Base-by-base conservation (phyloP, 37 sponge, comb jelly and placozoan species). In the Lycopodina hypogea region DNA sequence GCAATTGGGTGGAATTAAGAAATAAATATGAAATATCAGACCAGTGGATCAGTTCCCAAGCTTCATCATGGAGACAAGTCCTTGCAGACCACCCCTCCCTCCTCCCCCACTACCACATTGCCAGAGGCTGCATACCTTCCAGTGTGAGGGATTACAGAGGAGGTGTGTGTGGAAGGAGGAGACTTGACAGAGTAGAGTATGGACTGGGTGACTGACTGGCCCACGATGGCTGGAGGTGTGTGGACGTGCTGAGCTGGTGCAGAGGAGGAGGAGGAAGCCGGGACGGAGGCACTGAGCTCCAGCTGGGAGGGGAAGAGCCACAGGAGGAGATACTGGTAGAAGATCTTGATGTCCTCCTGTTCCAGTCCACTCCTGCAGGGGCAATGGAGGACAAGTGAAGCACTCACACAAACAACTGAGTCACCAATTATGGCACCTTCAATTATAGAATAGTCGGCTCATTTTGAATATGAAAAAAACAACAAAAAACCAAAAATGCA, bases 351-450 rank as follows among this genome's bases (percentile, higher is more conserved):
- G 63, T 96, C 91, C 7, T 90, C 94, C 55, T 87, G 94, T 71
- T 93, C 97, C 37, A 96, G 78, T 66, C 97, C 91, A 90, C 97
- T 94, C 94, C 94, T 94, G 38, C 38, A 45, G 48, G 48, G 48
- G 9, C 9, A 9, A 9, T 45, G 9, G 9, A 45, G 48, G 48
- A n/a, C n/a, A n/a, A n/a, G n/a, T n/a, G n/a, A n/a, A n/a, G n/a
- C n/a, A n/a, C n/a, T n/a, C n/a, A n/a, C n/a, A n/a, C n/a, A n/a
- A n/a, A n/a, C n/a, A n/a, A n/a, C n/a, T n/a, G n/a, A n/a, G n/a
- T n/a, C n/a, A n/a, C n/a, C n/a, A n/a, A n/a, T n/a, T n/a, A n/a
- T n/a, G n/a, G n/a, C n/a, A n/a, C n/a, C n/a, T n/a, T n/a, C n/a
- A n/a, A n/a, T n/a, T n/a, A n/a, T n/a, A n/a, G n/a, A n/a, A n/a